These are phyloP conservation scores for Dermatemys mawii DNA, from an alignment of 2,113 vertebrate species.

Conservation along the genomic window DNA sequence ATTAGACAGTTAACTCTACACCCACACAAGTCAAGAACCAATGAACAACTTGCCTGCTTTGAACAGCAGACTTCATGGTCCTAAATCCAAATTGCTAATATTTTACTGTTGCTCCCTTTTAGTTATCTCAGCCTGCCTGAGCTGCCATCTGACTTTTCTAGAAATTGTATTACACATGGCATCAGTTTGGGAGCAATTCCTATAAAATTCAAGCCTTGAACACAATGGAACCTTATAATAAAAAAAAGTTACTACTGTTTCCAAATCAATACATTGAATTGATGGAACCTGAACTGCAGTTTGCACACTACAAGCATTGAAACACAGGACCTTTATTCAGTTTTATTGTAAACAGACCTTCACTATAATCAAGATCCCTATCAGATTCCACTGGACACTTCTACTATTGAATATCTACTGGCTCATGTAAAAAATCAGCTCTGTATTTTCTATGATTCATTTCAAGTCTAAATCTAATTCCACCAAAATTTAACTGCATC, in stretches of 20 bases:
- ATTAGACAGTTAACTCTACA: neutral
- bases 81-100: neutral
- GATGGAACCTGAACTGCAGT: neutral
- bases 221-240: neutral
- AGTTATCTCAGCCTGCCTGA: neutral
- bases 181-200: neutral
- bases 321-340: neutral
- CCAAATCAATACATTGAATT: neutral
- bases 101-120: neutral
- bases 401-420: neutral
- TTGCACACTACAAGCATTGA: neutral
- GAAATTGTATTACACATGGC: neutral
- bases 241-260: neutral
- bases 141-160: neutral
- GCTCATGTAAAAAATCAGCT: neutral
- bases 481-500: too few species aligned
- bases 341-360: neutral
- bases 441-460: neutral
- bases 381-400: neutral
- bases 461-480: neutral
- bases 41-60: neutral
- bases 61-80: neutral
- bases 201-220: neutral
- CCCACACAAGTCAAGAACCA: neutral
- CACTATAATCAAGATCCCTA: neutral